A percentile compares a stretch with the other conserved stretches of the same genome.
Evolutionary conservation across 2,113 vertebrate species (phyloP).

Genomic region (Datnioides undecimradiatus): DNA sequence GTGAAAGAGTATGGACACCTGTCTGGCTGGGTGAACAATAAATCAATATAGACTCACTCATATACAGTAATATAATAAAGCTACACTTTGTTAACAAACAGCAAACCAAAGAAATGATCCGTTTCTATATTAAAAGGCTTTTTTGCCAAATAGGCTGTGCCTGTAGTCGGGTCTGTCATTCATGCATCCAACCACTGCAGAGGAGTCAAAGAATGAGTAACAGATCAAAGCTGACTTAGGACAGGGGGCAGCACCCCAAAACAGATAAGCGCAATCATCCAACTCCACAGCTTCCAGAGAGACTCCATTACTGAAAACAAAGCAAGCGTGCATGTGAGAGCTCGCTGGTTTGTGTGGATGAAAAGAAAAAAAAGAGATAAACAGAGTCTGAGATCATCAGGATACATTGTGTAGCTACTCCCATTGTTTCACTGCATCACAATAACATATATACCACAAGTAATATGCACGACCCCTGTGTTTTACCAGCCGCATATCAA

Average conservation of each 20-base stretch:
- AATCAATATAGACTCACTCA: slow-evolving; percentile 10
- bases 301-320: slow-evolving; percentile 44
- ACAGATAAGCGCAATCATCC: slow-evolving; percentile 46
- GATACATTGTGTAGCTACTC: background rate
- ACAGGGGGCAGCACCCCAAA: slow-evolving; percentile 40
- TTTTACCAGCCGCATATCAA: background rate
- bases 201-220: slow-evolving; percentile 32
- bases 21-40: slow-evolving; percentile 26
- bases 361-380: background rate
- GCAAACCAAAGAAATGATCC: background rate
- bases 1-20: background rate
- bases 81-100: background rate
- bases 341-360: background rate
- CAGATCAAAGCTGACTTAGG: slow-evolving; percentile 47
- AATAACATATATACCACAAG: background rate
- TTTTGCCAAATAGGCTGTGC: background rate
- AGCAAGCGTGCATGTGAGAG: slow-evolving; percentile 4
- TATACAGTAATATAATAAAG: slow-evolving; percentile 15
- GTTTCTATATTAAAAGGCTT: background rate
- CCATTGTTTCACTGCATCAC: background rate
- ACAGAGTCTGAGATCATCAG: background rate
- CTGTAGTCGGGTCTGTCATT: slow-evolving; percentile 12
- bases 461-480: background rate
- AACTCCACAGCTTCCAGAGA: slow-evolving; percentile 14
- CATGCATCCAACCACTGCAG: slow-evolving; percentile 14